Conservation (phyloP, 2,113 vertebrate genomes). For the Halichoerus grypus region DNA sequence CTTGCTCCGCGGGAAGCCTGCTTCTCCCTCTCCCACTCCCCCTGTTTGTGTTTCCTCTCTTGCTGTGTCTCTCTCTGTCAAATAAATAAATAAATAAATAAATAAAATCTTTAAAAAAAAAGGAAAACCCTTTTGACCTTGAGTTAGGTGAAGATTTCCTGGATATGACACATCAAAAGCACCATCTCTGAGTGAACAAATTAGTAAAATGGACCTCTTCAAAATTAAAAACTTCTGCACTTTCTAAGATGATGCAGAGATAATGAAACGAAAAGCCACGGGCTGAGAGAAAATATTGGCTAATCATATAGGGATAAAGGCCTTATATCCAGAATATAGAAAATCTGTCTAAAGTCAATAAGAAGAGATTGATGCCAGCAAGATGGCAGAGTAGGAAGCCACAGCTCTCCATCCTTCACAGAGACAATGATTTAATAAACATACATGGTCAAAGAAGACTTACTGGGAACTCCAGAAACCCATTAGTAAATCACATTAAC, state of each 20-base stretch:
- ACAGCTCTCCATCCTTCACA: not conserved
- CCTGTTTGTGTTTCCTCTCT: too few species aligned
- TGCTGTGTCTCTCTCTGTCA: too few species aligned
- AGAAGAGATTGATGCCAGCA: not conserved
- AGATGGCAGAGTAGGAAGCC: not conserved
- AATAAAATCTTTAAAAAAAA: too few species aligned
- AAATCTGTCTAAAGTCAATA: not conserved
- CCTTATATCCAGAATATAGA: not conserved
- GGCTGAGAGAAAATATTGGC: not conserved
- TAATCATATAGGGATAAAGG: not conserved
- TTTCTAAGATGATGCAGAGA: not conserved
- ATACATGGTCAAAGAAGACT: not conserved
- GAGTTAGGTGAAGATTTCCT: not conserved
- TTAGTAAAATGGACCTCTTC: not conserved
- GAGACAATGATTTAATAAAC: not conserved
- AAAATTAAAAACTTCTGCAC: not conserved
- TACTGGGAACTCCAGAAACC: not conserved
- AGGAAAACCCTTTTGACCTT: not conserved
- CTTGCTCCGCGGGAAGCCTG: too few species aligned
- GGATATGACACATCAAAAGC: not conserved
- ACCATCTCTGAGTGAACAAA: not conserved
- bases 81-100: too few species aligned
- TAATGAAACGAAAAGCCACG: not conserved
- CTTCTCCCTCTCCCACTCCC: too few species aligned
- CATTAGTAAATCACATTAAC: not conserved